Base-by-base conservation (phyloP, 2,888 invertebrate genomes). In the Nesidiocoris tenuis region DNA sequence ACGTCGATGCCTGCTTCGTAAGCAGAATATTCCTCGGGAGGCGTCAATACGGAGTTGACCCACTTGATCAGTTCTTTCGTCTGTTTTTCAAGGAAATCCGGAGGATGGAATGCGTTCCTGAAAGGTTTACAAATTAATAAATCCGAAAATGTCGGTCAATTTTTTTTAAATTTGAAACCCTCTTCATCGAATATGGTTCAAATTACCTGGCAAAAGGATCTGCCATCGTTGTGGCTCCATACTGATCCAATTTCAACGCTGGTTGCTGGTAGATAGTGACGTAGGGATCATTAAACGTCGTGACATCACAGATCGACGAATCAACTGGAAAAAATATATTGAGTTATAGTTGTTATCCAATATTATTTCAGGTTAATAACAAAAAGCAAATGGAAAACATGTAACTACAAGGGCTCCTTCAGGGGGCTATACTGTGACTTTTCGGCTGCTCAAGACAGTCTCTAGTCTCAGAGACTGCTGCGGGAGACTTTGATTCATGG, bases 1-100 rank as follows among this genome's bases (percentile, higher is more conserved):
- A 0, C 92, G 23, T 74, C 64, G n/a, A 74, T 54, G 16, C 56
- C 64, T 2, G 55, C 64, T 23, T 63, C 55, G 25, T 23, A 23
- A 19, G 21, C 63, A 9, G 63, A 22, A 21, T 64, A 85, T 79
- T 92, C 91, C 0, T 88, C 86, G 0, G 92, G 92, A 0, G 93
- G 91, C 1, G 91, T 90, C 5, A 94, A 84, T 68, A 94, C 84
- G 7, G 89, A 89, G 83, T 94, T 93, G 0, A 94, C 84, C 93
- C 93, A 94, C 80, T 91, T 90, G 81, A 89, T 91, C 77, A 93
- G 91, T 81, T 90, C 88, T 0, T 82, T 84, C 83, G 91, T 90
- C 82, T 92, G 90, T 76, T 88, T 87, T 63, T 88, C 86, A 0
- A 93, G 86, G 81, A 91, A 90, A 65, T 81, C 78, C 19, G 61